Evolutionary conservation across 2,888 invertebrate species (phyloP), one percentile per base, ranked within the genome.

Genomic region (Ennomos fuscantarius): DNA sequence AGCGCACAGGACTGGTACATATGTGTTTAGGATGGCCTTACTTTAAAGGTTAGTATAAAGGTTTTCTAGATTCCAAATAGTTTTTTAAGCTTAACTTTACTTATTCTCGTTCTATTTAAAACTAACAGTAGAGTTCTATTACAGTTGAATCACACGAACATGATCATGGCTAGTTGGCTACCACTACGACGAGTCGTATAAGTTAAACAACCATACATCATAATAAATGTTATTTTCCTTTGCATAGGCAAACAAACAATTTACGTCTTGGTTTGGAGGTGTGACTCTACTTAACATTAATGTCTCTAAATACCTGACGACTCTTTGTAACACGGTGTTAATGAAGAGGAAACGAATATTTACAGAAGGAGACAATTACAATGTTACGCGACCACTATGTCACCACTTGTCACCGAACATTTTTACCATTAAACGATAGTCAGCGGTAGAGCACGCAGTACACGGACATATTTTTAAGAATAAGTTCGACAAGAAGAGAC

Each of bases 281-380:
- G 71, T 72, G 66, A 64, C 60, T 44, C 49, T 40, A 51, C 47
- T 37, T 34, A 55, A 55, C 50, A 39, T 44, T 39, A 15, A 10
- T n/a, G 36, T 47, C 24, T 56, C 37, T 32, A 51, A 48, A 40
- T 48, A 48, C 12, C 60, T 65, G 62, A 66, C 70, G 68, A 9
- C 39, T 41, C 11, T 31, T 34, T 58, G 77, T 73, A 69, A 65
- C 48, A 48, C 73, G 63, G 80, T 81, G 81, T 65, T 84, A 87
- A 87, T 81, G 53, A 70, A 66, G 33, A 63, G 60, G 74, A 62
- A 82, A 78, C 82, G 85, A 84, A 70, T 69, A 67, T 71, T 62
- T 57, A 65, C 66, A 65, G 74, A 65, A 72, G 75, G 65, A 61
- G 56, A 68, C 65, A 57, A 49, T 55, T 43, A 52, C 49, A 62